Base-by-base conservation (phyloP, 1,140 invertebrate genomes). In the Diprion similis region DNA sequence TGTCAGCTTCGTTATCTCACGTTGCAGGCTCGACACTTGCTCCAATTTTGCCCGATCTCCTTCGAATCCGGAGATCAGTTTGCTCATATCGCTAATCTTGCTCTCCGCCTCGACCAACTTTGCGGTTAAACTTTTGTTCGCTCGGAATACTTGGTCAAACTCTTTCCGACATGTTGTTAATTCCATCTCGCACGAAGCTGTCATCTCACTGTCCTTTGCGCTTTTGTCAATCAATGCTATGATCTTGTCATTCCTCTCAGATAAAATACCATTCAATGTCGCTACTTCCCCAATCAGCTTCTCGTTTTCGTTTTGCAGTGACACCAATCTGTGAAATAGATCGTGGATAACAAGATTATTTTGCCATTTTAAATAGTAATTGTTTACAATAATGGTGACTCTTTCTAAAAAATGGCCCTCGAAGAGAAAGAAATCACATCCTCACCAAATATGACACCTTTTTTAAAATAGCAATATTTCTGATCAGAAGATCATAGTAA, bases 1-100 rank as follows among this genome's bases (percentile, higher is more conserved):
- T 1, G 77, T 76, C 10, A 79, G 74, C 47, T 75, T 75, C n/a
- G 71, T 71, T 11, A 81, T 19, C 66, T 76, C 66, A 11, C 72
- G 59, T 46, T 59, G 75, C 45, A 81, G 24, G 4, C 24, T 46
- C 9, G 71, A 73, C 69, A 81, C 75, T 10, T 68, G 37, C 24
- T 72, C 65, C 11, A 74, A 66, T 24, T 70, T 77, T 66, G 77
- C 75, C 8, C 69, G 77, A 37, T 78, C 72, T 10, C 76, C 71
- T 1, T 70, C 76, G 67, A 81, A 48, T 3, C 24, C 68, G 59
- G 17, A 11, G 10, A 80, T 76, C n/a, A 64, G 72, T 15, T 76
- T 48, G 10, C 77, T 80, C 48, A 78, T 71, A 17, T 24, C 24
- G 8, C 13, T 10, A 17, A 81, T 73, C 66, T 76, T 72, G 15